Base-by-base conservation (phyloP, 2,888 invertebrate species). In the Celastrina argiolus region DNA sequence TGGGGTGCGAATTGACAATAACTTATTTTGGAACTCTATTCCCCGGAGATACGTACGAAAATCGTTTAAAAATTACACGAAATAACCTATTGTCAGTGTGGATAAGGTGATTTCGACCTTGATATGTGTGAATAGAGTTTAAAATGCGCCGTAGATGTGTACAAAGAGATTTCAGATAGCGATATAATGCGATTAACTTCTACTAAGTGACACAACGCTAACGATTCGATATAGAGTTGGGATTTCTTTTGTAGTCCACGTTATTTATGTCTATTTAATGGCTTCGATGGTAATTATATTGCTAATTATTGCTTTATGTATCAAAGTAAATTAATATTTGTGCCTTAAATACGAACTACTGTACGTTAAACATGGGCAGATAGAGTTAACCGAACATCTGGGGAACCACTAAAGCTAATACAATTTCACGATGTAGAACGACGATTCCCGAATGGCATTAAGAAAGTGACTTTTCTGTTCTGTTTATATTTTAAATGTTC, bases 151-250 rank as follows among this genome's bases (percentile, higher is more conserved):
- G 73, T 69, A 70, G 75, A 70, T 78, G 78, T 81, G 81, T 80
- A 85, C 87, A 88, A 87, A 86, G 84, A 86, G 87, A 88, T 87
- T 34, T 56, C 58, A 34, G 87, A 87, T 87, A 87, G 77, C 78
- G 80, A 79, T 82, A 81, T 87, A 85, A 88, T 85, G 81, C 87
- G 88, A 88, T 89, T 88, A 88, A 87, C 83, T 84, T 71, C 77
- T 74, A 83, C 78, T 84, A 87, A 88, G 85, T 87, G 88, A 87
- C 87, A 82, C 79, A 80, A 78, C 79, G 85, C 85, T 87, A 88
- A 88, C 87, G 88, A 87, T 82, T 81, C 77, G 80, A 84, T 83
- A 83, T 81, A 76, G 77, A 79, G 82, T 71, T 39, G 68, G 72
- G 69, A 68, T 66, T 73, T 72, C 68, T 71, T 75, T 74, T 75